Evolutionary conservation across 2,113 vertebrate genomes (phyloP), one percentile per base, ranked within the genome.

Genomic region (Struthidea cinerea): DNA sequence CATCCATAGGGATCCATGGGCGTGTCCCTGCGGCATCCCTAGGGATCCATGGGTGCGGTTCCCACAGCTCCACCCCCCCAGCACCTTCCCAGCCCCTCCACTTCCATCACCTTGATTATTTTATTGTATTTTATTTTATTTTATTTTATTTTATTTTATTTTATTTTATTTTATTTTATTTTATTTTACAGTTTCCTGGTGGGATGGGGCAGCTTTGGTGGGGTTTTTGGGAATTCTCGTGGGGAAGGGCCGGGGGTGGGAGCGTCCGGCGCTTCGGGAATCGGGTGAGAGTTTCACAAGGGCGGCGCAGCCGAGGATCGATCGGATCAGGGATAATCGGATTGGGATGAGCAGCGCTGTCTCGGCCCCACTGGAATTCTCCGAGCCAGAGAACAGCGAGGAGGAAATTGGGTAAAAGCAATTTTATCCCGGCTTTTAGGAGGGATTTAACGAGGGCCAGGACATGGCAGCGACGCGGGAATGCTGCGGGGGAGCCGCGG

Each of bases 371-470:
- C 87, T 89, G 96, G 96, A 91, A 96, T 96, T 50, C 93, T 94
- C 77, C n/a, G 3, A 46, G 35, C 22, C 8, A 30, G 88, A 42
- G 49, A 96, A 86, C 49, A 73, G 32, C 3, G 2, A 23, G 76
- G 84, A 93, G 93, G 89, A 81, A 95, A 95, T 91, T 90, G 89
- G 87, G 89, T 46, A 30, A 90, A 90, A 61, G 68, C 74, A 84
- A 91, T 92, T 94, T 87, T 63, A 67, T 89, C 75, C 68, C 26
- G 87, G 44, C 64, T 77, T 61, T 69, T 16, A 20, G 89, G 79
- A 84, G 61, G 84, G 26, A 20, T 91, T 91, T 91, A 89, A 86
- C 69, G 89, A 94, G 89, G 53, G 59, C 71, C 71, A 8, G 33
- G 27, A 73, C 6, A 3, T 16, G 89, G 50, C 65, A 85, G 90